Evolutionary conservation across 2,113 vertebrate genomes (phyloP).

Genomic region (Salvelinus alpinus): DNA sequence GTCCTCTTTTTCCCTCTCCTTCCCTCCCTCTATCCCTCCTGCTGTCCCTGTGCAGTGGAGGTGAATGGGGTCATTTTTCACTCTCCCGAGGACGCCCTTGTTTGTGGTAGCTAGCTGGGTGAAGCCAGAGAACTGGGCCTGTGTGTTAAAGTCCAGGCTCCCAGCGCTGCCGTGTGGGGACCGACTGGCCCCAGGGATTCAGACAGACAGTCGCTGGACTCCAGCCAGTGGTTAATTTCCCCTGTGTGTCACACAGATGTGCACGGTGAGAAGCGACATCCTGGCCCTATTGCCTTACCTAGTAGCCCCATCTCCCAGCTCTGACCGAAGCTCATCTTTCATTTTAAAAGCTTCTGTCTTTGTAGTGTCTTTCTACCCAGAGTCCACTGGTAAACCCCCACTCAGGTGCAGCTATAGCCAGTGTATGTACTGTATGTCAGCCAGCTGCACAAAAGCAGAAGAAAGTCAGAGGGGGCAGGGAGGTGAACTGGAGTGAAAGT

Average conservation of each 20-base stretch:
- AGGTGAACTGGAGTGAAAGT: conserved; percentile 22
- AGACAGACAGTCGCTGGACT: background rate
- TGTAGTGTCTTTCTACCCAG: background rate
- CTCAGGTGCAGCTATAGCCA: background rate
- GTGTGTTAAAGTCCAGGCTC: conserved; percentile 2
- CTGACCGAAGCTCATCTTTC: background rate
- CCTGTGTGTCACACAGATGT: conserved; percentile 6
- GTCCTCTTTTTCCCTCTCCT: background rate
- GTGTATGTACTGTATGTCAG: conserved; percentile 14
- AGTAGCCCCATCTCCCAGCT: background rate
- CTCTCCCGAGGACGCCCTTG: conserved; percentile 8
- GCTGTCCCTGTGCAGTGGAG: conserved; percentile 4
- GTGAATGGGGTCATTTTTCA: conserved; percentile 8
- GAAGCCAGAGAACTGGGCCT: conserved; percentile 8
- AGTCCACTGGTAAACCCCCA: background rate
- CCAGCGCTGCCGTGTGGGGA: background rate
- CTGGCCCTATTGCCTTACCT: background rate
- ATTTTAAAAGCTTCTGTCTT: background rate
- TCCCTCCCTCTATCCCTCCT: background rate
- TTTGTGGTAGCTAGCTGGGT: conserved; percentile 12
- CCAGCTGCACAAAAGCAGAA: conserved; percentile 25
- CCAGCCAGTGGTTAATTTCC: conserved; percentile 24
- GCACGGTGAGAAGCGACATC: background rate
- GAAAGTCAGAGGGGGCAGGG: conserved; percentile 27
- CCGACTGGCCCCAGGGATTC: background rate